phyloP scores from a whole-genome alignment of 2,113 vertebrate species.

The Brachypodius melanocephalos region DNA sequence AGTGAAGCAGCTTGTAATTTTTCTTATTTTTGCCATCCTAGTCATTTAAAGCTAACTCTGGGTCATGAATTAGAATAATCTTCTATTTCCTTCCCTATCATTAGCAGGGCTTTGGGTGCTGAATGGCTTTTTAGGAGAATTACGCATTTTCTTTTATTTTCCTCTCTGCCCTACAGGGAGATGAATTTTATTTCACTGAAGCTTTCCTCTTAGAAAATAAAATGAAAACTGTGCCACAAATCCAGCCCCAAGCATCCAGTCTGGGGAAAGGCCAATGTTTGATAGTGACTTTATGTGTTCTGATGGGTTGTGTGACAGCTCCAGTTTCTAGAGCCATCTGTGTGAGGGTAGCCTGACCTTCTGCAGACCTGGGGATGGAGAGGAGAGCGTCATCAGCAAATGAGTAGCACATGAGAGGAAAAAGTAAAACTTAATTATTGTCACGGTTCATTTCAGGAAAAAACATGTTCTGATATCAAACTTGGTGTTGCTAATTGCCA shows the following conservation, averaged over 20 bases:
- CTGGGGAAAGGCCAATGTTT: not conserved
- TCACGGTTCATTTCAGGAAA: not conserved
- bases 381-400: not conserved
- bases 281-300: not conserved
- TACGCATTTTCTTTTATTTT: conserved; percentile 29
- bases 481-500: not conserved
- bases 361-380: not conserved
- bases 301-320: not conserved
- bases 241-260: not conserved
- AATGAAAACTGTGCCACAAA: not conserved
- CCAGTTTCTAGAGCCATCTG: not conserved
- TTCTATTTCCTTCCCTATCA: not conserved
- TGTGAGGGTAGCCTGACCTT: not conserved
- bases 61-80: not conserved
- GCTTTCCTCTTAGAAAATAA: not conserved
- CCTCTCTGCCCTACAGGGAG: not conserved
- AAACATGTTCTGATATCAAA: not conserved
- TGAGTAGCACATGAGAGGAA: not conserved
- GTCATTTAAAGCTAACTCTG: not conserved
- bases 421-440: not conserved
- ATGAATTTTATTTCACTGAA: not conserved
- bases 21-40: not conserved
- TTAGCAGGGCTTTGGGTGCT: not conserved
- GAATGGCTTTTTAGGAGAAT: not conserved
- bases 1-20: not conserved